These are phyloP conservation scores for Seira musarum DNA, from an alignment of 2,888 invertebrate genomes.

Conservation along the genomic window DNA sequence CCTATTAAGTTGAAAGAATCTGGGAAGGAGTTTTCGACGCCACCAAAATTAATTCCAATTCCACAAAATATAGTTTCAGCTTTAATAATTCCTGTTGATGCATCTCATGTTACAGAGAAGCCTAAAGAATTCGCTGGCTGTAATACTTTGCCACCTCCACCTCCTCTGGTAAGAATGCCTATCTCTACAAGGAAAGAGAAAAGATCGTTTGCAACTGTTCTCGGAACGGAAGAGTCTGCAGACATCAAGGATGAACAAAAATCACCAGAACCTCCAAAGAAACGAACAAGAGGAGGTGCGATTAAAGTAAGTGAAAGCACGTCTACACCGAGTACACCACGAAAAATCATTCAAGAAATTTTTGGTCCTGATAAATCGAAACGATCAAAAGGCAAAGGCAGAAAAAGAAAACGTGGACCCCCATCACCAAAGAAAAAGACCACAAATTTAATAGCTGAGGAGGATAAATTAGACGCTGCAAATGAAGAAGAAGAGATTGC, in stretches of 20 bases:
- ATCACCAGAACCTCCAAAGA: conserved; percentile 21
- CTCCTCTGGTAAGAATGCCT: conserved; percentile 44
- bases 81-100: conserved; percentile 19
- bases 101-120: neutral
- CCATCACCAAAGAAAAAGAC: conserved; percentile 31
- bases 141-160: conserved; percentile 31
- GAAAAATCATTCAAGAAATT: conserved; percentile 52
- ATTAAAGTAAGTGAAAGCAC: neutral
- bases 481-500: neutral
- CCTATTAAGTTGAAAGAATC: no score
- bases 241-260: neutral
- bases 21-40: conserved; percentile 4
- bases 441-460: no score
- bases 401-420: conserved; percentile 16
- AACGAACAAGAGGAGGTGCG: conserved; percentile 5
- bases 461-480: neutral
- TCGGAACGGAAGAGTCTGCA: neutral
- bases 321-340: conserved; percentile 5
- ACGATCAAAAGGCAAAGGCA: conserved; percentile 34
- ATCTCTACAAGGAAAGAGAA: conserved; percentile 28
- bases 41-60: conserved; percentile 36
- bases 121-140: no score
- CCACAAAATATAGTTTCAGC: conserved; percentile 25
- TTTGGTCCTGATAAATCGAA: conserved; percentile 45
- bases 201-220: neutral